Evolutionary conservation across 2,113 vertebrate genomes (phyloP).

Genomic region (Neomonachus schauinslandi): DNA sequence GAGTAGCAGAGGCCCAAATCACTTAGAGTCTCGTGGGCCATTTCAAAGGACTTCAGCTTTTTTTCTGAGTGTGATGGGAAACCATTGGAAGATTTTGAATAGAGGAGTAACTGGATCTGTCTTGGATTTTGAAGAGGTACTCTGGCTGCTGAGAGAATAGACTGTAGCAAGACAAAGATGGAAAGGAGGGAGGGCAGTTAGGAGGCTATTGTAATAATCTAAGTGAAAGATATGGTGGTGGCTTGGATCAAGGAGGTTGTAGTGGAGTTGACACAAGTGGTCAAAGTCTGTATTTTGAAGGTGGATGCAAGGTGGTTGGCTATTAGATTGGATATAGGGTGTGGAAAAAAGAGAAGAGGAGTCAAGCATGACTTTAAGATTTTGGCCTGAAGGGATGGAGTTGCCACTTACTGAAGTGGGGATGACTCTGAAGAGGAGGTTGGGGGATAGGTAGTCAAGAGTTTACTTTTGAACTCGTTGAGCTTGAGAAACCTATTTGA

Average conservation of each 20-base stretch:
- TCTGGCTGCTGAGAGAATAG: background rate
- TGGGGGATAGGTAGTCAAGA: background rate
- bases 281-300: constrained; percentile 1
- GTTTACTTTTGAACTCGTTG: constrained; percentile 18
- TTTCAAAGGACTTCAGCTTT: background rate
- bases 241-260: background rate
- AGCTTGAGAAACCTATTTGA: constrained; percentile 40
- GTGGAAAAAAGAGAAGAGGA: background rate
- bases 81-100: constrained; percentile 9
- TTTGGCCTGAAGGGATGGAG: background rate
- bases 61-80: background rate
- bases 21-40: background rate
- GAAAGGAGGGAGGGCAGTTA: background rate
- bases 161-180: background rate
- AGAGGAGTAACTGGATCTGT: background rate
- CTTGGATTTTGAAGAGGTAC: constrained; percentile 17
- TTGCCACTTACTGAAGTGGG: background rate
- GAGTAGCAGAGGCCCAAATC: background rate
- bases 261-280: background rate
- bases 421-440: background rate
- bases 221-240: background rate
- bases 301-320: background rate
- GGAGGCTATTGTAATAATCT: background rate
- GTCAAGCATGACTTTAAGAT: background rate
- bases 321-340: background rate